Conservation (phyloP, 2,113 vertebrate species). For the Anhinga rufa region DNA sequence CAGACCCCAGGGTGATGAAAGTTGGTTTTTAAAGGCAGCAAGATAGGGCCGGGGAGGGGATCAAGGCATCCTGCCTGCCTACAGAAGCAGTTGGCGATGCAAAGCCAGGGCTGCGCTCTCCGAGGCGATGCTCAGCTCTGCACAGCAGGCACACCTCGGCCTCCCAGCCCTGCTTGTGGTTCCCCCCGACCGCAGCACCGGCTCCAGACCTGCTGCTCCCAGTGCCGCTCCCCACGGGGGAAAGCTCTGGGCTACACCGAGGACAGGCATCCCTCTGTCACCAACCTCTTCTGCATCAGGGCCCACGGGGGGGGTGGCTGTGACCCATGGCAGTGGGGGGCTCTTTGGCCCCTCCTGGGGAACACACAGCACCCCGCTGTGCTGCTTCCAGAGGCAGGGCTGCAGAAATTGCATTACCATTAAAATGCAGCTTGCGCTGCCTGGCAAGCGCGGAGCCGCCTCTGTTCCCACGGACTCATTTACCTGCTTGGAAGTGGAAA, state of each 20-base stretch:
- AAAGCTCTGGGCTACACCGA: not conserved
- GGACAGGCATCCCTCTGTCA: not conserved
- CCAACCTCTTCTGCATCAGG: not conserved
- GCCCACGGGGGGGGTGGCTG: not conserved
- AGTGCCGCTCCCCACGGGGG: not conserved
- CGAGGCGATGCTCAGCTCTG: not conserved
- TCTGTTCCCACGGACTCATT: slow-evolving; percentile 61
- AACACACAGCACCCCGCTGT: fast-evolving
- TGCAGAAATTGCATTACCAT: not conserved
- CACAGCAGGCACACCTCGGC: not conserved
- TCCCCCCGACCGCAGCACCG: not conserved
- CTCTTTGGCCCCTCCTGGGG: not conserved
- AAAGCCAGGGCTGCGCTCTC: not conserved
- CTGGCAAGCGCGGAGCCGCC: slow-evolving; percentile 4
- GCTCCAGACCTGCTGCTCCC: not conserved
- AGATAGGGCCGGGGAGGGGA: slow-evolving; percentile 2
- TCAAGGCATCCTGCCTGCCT: not conserved
- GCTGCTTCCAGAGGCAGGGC: not conserved
- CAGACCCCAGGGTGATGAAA: slow-evolving; percentile 20
- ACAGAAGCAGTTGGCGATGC: not conserved
- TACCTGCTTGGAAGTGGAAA: slow-evolving; percentile 61
- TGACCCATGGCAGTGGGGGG: fast-evolving
- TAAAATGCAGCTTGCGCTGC: not conserved
- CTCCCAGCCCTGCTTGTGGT: not conserved
- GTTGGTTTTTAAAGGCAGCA: not conserved